Evolutionary conservation across 2,113 vertebrate genomes (phyloP).

Genomic region (Cettia cetti): DNA sequence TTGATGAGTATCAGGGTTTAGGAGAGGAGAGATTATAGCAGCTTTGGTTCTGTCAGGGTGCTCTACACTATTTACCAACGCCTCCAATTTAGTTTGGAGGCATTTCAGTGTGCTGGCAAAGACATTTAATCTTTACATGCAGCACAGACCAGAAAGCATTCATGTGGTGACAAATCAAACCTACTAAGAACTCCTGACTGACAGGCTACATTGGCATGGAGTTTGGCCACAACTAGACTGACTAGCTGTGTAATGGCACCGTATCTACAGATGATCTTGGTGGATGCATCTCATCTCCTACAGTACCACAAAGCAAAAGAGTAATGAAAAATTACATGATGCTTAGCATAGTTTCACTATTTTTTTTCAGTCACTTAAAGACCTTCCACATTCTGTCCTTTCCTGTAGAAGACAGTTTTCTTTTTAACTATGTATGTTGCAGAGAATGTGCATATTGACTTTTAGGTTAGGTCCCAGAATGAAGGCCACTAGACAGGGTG

Average conservation of each 20-base stretch:
- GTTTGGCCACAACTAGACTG: neutral
- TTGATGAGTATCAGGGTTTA: rapidly evolving
- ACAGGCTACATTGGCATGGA: neutral
- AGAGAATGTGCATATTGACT: neutral
- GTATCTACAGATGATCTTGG: neutral
- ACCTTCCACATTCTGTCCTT: neutral
- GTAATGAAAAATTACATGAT: neutral
- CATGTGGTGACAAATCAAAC: neutral
- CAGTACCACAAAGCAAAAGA: neutral
- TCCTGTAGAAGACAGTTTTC: neutral
- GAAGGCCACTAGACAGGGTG: neutral
- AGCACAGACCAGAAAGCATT: neutral
- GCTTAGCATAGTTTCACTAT: neutral
- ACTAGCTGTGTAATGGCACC: neutral
- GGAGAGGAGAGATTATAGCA: neutral
- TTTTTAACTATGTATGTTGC: neutral
- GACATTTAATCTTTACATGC: neutral
- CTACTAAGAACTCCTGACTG: neutral
- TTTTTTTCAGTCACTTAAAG: neutral
- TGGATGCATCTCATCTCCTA: neutral
- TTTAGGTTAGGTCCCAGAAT: neutral
- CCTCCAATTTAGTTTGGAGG: neutral
- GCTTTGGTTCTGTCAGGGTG: neutral
- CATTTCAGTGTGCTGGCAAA: neutral
- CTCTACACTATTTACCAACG: neutral